Evolutionary conservation across 2,113 vertebrate genomes (phyloP).

Genomic region (Triplophysa dalaica): DNA sequence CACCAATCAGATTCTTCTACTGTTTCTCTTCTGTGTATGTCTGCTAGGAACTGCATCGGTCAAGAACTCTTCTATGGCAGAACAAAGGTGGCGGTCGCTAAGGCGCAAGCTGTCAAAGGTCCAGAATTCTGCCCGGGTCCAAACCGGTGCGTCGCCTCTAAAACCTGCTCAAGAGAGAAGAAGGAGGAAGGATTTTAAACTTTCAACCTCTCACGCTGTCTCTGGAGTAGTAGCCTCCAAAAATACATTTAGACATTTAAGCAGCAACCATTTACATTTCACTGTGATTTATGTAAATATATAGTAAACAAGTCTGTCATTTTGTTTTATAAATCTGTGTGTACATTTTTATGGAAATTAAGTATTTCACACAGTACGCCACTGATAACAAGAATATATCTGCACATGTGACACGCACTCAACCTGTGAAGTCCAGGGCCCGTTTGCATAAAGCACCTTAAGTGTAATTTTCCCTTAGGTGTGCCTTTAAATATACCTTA

Average conservation of each 20-base stretch:
- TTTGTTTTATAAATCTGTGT: no score
- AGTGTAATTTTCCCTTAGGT: no score
- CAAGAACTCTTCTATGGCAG: conserved; percentile 88
- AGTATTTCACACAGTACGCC: no score
- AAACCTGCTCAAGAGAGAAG: conserved; percentile 78
- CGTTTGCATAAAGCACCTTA: no score
- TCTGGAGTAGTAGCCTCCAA: not conserved
- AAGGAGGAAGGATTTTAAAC: conserved; percentile 80
- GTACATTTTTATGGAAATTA: no score
- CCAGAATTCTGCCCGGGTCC: conserved; percentile 70
- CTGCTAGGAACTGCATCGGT: conserved; percentile 88
- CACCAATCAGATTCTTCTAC: not conserved
- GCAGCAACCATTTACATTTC: not conserved
- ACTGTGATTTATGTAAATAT: not conserved
- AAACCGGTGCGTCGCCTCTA: conserved; percentile 74
- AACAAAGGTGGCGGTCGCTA: conserved; percentile 79
- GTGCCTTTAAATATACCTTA: no score
- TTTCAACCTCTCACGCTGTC: conserved; percentile 69
- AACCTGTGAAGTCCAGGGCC: no score
- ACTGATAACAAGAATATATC: no score
- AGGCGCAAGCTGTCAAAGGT: conserved; percentile 81
- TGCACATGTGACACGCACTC: no score
- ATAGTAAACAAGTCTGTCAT: no score
- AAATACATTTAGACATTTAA: no score
- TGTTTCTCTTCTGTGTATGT: not conserved